Percentiles rank a stretch among this genome's conserved stretches.
Evolutionary conservation across 2,113 vertebrate species (phyloP).

Genomic region (Caranx ignobilis): DNA sequence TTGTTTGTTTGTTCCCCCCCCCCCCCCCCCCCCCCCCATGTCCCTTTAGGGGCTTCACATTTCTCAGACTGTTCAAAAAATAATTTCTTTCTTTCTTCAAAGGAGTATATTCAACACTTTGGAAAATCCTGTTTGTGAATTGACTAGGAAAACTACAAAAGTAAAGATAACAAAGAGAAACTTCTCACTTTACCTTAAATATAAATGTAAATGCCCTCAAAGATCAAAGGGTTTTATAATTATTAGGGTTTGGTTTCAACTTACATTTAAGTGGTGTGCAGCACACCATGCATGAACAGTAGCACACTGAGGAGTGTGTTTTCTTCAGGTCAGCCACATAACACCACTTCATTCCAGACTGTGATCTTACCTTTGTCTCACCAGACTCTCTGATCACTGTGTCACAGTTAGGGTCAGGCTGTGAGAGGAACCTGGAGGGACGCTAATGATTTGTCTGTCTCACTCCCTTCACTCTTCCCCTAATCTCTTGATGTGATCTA

Average conservation of each 20-base stretch:
- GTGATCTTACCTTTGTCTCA: constrained; percentile 2
- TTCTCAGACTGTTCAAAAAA: neutral
- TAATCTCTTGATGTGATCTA: neutral
- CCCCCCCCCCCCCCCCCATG: too few species aligned
- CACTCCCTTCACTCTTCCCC: neutral
- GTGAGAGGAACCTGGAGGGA: neutral
- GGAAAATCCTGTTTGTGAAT: neutral
- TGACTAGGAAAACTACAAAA: neutral
- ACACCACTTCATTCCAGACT: constrained; percentile 15
- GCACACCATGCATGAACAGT: neutral
- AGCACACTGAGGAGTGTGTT: neutral
- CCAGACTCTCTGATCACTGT: neutral
- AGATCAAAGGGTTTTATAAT: neutral
- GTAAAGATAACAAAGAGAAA: neutral
- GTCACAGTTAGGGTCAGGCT: neutral
- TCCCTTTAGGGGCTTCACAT: too few species aligned
- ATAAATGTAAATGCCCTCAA: neutral
- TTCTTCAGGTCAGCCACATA: neutral
- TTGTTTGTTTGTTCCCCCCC: too few species aligned
- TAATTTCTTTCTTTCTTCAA: neutral
- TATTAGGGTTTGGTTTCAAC: neutral
- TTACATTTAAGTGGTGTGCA: neutral
- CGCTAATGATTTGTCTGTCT: neutral
- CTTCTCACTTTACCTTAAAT: neutral
- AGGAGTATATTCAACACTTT: neutral